Percentiles rank a stretch among this genome's conserved stretches.
Conservation (phyloP, 2,113 vertebrate species). For the Phylloscopus trochiloides region DNA sequence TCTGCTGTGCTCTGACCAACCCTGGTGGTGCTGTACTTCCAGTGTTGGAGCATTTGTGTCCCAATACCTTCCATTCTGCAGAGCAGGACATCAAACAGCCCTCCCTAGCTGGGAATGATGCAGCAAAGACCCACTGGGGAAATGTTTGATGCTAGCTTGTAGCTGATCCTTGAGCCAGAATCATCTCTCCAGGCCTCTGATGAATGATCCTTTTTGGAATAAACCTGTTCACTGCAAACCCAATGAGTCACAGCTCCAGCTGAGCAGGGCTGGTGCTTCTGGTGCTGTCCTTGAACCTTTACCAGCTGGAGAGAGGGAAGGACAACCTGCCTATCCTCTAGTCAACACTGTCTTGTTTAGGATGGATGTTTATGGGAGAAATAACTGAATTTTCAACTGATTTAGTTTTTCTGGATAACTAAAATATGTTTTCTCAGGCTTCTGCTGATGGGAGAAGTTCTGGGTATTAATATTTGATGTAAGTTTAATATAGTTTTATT, state of each 20-base stretch:
- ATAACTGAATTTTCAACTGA: neutral
- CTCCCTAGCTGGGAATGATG: neutral
- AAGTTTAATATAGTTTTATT: neutral
- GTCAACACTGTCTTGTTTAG: neutral
- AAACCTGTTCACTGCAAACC: neutral
- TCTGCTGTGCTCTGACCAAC: neutral
- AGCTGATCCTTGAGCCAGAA: neutral
- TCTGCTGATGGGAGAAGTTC: neutral
- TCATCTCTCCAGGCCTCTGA: neutral
- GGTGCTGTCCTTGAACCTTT: neutral
- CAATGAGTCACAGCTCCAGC: neutral
- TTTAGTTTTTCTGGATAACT: neutral
- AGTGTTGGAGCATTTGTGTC: neutral
- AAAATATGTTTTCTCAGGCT: neutral
- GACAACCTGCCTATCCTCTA: neutral
- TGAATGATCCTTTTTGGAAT: neutral
- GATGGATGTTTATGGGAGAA: neutral
- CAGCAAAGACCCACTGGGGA: neutral
- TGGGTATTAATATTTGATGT: neutral
- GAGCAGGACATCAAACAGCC: neutral
- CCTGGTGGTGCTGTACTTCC: neutral
- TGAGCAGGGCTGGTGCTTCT: neutral
- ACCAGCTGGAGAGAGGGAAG: neutral
- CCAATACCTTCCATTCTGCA: neutral
- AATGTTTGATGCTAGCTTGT: rapidly evolving